A percentile compares a stretch with the other conserved stretches of the same genome.
Conservation (phyloP, 2,888 invertebrate species). For the Ophion obscuratus region DNA sequence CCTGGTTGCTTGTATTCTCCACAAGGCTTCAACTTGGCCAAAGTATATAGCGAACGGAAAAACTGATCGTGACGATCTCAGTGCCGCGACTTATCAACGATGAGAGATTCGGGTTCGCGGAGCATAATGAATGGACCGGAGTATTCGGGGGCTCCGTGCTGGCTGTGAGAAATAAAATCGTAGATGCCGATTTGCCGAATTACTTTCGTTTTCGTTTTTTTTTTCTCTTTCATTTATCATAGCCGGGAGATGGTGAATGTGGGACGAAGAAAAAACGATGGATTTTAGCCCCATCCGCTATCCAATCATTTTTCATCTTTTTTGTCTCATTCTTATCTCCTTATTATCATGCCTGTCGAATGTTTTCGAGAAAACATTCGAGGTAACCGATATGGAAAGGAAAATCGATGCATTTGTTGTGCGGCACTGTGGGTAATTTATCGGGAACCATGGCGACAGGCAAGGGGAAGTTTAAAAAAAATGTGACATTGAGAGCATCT, state of each 20-base stretch:
- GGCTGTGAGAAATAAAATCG: not conserved
- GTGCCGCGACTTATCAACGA: not conserved
- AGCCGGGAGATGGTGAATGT: not conserved
- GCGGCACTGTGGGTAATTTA: no score
- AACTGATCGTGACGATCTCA: not conserved
- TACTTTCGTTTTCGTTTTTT: not conserved
- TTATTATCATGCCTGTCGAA: not conserved
- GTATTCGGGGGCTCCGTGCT: not conserved
- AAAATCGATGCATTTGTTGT: not conserved
- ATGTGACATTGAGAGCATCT: no score
- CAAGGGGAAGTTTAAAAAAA: no score
- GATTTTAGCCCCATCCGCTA: not conserved
- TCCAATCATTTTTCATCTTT: not conserved
- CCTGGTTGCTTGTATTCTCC: not conserved
- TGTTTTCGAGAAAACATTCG: not conserved
- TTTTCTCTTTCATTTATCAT: not conserved
- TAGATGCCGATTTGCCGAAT: not conserved
- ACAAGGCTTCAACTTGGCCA: not conserved
- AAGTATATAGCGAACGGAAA: not conserved
- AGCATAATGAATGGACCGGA: not conserved
- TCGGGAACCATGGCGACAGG: no score
- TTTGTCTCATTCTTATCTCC: constrained; percentile 12
- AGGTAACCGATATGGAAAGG: not conserved
- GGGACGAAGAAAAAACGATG: not conserved
- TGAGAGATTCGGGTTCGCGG: not conserved